phyloP scores from a whole-genome alignment of 1,140 invertebrate genomes.

The Oedothorax gibbosus region DNA sequence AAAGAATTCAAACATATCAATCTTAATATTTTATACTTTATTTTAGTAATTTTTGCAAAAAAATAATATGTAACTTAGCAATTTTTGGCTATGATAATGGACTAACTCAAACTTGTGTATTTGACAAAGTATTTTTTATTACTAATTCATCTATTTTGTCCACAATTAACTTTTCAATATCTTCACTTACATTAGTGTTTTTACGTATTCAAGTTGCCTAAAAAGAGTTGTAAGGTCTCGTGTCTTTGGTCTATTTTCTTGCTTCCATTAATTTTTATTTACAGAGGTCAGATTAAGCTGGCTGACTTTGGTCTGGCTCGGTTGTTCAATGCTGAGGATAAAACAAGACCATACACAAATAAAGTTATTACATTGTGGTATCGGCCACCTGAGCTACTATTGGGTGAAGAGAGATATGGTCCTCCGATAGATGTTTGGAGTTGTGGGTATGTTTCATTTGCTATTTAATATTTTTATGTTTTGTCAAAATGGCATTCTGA shows the following conservation, averaged over 20 bases:
- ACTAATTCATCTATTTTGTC: too few relatives aligned
- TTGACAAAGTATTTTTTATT: too few relatives aligned
- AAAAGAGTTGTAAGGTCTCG: not conserved
- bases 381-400: slow-evolving; percentile 93
- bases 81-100: too few relatives aligned
- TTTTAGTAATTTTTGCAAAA: too few relatives aligned
- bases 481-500: too few relatives aligned
- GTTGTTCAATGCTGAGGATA: slow-evolving; percentile 94
- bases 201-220: not conserved
- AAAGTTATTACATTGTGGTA: slow-evolving; percentile 99
- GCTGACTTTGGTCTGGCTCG: slow-evolving; percentile 98
- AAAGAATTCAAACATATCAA: too few relatives aligned
- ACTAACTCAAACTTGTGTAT: too few relatives aligned
- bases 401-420: slow-evolving; percentile 98
- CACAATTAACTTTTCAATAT: not conserved
- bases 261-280: slow-evolving; percentile 64
- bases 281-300: slow-evolving; percentile 97
- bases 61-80: too few relatives aligned
- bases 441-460: slow-evolving; percentile 77
- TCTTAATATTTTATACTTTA: too few relatives aligned
- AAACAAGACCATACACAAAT: slow-evolving; percentile 93
- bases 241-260: not conserved
- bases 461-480: too few relatives aligned
- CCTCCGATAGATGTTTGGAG: slow-evolving; percentile 99
- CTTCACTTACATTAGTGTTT: not conserved